Conservation (phyloP, 1,140 invertebrate genomes). For the Mycetomoellerius zeteki region DNA sequence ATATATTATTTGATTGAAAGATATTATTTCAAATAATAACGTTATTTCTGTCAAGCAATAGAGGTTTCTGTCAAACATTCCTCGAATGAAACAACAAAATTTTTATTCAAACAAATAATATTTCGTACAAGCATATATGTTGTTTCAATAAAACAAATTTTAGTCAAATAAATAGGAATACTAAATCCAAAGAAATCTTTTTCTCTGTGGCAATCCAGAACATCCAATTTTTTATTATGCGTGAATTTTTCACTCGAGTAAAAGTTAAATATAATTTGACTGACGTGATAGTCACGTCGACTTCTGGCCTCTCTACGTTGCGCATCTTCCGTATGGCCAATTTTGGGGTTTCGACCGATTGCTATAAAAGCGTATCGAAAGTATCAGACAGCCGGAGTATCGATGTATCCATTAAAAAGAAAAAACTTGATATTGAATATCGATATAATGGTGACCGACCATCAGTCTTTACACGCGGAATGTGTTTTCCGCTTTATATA, state of each 20-base stretch:
- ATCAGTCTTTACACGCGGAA: slow-evolving; percentile 31
- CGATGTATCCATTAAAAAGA: slow-evolving; percentile 70
- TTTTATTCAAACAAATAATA: too few species aligned
- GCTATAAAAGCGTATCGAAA: slow-evolving; percentile 67
- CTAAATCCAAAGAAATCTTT: too few species aligned
- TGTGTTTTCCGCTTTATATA: slow-evolving; percentile 37
- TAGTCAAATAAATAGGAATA: too few species aligned
- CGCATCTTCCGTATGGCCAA: neutral
- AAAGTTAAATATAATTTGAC: neutral
- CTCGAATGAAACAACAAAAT: too few species aligned
- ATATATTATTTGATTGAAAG: too few species aligned
- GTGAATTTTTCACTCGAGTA: neutral
- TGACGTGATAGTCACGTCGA: slow-evolving; percentile 44
- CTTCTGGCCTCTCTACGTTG: slow-evolving; percentile 40
- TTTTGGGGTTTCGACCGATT: slow-evolving; percentile 69
- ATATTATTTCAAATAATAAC: too few species aligned
- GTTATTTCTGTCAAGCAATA: too few species aligned
- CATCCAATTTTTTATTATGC: neutral
- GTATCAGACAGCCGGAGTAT: slow-evolving; percentile 39
- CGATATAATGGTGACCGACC: slow-evolving; percentile 45
- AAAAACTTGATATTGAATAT: slow-evolving; percentile 68
- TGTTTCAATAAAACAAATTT: too few species aligned
- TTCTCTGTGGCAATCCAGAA: too few species aligned
- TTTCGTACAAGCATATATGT: too few species aligned
- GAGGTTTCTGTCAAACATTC: too few species aligned